A percentile compares a stretch with the other conserved stretches of the same genome.
phyloP scores from a whole-genome alignment of 2,888 invertebrate species.

The Sepiola atlantica region DNA sequence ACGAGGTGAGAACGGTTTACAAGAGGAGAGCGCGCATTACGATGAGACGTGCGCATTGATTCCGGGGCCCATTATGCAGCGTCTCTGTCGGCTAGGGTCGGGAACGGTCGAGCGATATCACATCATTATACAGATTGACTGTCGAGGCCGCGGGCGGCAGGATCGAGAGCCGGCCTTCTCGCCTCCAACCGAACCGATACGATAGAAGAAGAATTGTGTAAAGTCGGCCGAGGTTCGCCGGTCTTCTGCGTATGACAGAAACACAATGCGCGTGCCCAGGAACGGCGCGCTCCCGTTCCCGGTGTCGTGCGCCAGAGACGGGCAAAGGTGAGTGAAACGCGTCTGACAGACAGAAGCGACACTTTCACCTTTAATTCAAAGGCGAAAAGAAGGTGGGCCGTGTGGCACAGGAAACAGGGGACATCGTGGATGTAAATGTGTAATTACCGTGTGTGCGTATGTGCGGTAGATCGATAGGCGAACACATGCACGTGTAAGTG shows the following conservation, averaged over 20 bases:
- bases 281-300: background rate
- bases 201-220: background rate
- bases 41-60: background rate
- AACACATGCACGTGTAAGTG: too few species aligned
- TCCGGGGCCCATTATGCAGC: background rate
- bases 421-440: too few species aligned
- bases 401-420: background rate
- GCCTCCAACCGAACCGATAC: background rate
- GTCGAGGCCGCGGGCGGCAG: background rate
- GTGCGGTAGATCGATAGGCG: too few species aligned
- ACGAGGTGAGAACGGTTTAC: background rate
- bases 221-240: background rate
- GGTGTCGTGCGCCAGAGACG: background rate
- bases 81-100: background rate
- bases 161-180: background rate
- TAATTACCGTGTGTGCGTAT: too few species aligned
- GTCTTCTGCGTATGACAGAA: background rate
- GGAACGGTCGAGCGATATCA: background rate
- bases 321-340: background rate
- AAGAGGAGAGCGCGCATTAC: background rate
- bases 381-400: background rate
- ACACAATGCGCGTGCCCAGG: slow-evolving; percentile 19
- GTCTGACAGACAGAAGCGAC: slow-evolving; percentile 4
- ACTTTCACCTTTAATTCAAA: slow-evolving; percentile 10
- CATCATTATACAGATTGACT: background rate